Evolutionary conservation across 2,113 vertebrate genomes (phyloP), one percentile per base, ranked within the genome.

Genomic region (Amphiprion percula): DNA sequence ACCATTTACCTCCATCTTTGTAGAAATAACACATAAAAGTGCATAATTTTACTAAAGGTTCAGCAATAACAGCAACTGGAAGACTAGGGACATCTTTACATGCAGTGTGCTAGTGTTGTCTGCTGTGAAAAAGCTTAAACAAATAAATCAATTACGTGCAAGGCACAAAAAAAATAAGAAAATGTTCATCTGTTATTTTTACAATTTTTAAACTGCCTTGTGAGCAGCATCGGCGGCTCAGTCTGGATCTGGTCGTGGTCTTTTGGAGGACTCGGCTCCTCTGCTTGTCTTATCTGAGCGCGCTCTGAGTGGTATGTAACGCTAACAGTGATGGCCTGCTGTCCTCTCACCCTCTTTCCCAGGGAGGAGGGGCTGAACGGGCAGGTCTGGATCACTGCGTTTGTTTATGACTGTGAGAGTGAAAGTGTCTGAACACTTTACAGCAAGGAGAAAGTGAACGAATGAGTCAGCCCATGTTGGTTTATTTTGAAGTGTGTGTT

Each of bases 211-310:
- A 54, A 15, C 30, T 46, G 46, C 30, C 15, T 33, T 30, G 49
- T 68, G 50, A 30, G 65, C 24, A 15, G 56, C 24, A 41, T 52
- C 56, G 28, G 64, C 33, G 14, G 68, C 53, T 56, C 50, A 3
- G 70, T 68, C 56, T 21, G 72, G 67, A 4, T 71, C 80, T 73
- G 53, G 53, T 12, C 2, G 19, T 55, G 83, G 70, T 73, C 72
- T 52, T 64, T 28, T 75, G 75, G 74, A 75, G 53, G 80, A 59
- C 76, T 19, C 58, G 30, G 86, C 84, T 87, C 75, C 86, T 87
- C 74, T 68, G 86, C 80, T 87, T 70, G 83, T 89, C 91, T 92
- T 89, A 88, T 91, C 89, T 63, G 85, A 85, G 82, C 24, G 1
- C 16, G 21, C 82, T 80, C 64, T 68, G 83, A 87, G 77, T 84